phyloP scores from a whole-genome alignment of 2,113 vertebrate genomes.

The Scopus umbretta region DNA sequence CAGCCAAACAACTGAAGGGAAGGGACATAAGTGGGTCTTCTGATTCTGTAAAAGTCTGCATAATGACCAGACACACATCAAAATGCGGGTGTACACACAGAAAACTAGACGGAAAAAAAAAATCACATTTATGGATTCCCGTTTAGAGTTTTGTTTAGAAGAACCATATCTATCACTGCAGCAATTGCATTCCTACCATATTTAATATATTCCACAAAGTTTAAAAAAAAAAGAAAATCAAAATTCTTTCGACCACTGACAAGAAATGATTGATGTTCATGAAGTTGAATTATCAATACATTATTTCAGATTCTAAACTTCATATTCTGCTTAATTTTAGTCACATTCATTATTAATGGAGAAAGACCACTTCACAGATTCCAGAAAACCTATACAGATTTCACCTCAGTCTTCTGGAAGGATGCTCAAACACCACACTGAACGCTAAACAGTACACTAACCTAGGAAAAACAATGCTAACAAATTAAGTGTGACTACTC shows the following conservation, averaged over 20 bases:
- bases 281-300: neutral
- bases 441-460: neutral
- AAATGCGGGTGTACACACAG: neutral
- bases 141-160: neutral
- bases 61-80: neutral
- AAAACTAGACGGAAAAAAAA: neutral
- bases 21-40: neutral
- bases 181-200: neutral
- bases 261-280: neutral
- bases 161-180: neutral
- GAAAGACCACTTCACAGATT: neutral
- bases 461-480: neutral
- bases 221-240: neutral
- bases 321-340: neutral
- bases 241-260: neutral
- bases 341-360: neutral
- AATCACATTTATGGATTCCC: neutral
- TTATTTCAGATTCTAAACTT: neutral
- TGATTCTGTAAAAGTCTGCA: neutral
- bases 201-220: neutral
- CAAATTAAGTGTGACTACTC: neutral
- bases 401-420: neutral
- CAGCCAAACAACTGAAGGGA: neutral
- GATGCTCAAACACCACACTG: neutral
- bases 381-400: neutral